Conservation (phyloP, 1,140 invertebrate species). For the Macrostomum lignano region DNA sequence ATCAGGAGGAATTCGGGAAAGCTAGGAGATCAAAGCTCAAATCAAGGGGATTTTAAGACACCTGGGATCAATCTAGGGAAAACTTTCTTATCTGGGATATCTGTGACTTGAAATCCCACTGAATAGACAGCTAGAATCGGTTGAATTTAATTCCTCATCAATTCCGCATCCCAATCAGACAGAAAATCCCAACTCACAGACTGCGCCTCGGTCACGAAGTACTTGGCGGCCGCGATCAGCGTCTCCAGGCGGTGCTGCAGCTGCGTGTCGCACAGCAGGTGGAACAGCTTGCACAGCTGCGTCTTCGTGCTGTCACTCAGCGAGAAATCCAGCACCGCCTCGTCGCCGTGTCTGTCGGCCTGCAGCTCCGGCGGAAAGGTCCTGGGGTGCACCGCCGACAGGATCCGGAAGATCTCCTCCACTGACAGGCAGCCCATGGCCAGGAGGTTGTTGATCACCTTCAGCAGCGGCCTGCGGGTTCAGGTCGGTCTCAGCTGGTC, state of each 20-base stretch:
- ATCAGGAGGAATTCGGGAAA: no score
- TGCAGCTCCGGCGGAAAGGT: slow-evolving; percentile 42
- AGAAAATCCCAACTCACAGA: slow-evolving; percentile 31
- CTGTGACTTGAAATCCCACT: no score
- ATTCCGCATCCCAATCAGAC: no score
- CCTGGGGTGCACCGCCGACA: slow-evolving; percentile 75
- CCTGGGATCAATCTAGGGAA: no score
- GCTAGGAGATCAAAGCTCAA: no score
- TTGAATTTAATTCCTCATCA: no score
- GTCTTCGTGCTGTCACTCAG: slow-evolving; percentile 18
- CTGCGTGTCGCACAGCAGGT: slow-evolving; percentile 80
- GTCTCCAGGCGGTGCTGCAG: slow-evolving; percentile 70
- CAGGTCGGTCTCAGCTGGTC: no score
- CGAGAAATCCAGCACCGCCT: slow-evolving; percentile 5
- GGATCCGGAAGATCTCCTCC: slow-evolving; percentile 60
- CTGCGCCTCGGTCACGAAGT: slow-evolving; percentile 73
- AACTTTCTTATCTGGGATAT: no score
- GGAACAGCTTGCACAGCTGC: slow-evolving; percentile 76
- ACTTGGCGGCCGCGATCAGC: slow-evolving; percentile 72
- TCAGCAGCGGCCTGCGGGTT: slow-evolving; percentile 62
- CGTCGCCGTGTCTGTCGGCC: slow-evolving; percentile 1
- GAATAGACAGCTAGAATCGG: no score
- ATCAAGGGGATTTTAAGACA: no score
- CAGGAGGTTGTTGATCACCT: slow-evolving; percentile 65
- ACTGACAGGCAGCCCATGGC: slow-evolving; percentile 77